Conservation (phyloP, 2,797 vertebrate genomes). For the Oryzias sinensis region DNA sequence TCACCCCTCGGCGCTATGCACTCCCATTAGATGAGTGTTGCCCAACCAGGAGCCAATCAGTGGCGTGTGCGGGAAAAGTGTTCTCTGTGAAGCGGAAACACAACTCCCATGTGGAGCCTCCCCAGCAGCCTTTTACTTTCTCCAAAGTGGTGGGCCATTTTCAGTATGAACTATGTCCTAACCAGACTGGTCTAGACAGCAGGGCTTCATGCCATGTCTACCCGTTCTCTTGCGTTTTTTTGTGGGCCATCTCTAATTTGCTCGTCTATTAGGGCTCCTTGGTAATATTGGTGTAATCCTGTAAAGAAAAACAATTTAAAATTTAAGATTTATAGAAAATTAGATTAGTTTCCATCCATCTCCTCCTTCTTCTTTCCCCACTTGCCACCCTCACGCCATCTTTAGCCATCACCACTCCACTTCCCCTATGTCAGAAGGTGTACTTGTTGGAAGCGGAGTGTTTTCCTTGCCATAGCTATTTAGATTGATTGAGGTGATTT, state of each 20-base stretch:
- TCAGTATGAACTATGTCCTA: slow-evolving; percentile 44
- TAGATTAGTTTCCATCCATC: slow-evolving; percentile 51
- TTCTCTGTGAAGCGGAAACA: slow-evolving; percentile 36
- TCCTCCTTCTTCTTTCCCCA: slow-evolving; percentile 24
- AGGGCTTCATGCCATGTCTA: slow-evolving; percentile 41
- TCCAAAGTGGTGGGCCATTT: slow-evolving; percentile 26
- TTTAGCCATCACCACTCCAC: slow-evolving; percentile 67
- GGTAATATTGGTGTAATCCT: slow-evolving; percentile 72
- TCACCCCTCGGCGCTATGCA: slow-evolving; percentile 67
- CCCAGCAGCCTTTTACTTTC: slow-evolving; percentile 27
- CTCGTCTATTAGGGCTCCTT: slow-evolving; percentile 56
- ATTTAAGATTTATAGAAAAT: slow-evolving; percentile 64
- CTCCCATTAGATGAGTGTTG: slow-evolving; percentile 65
- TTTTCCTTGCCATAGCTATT: slow-evolving; percentile 63
- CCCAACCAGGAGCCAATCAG: slow-evolving; percentile 49
- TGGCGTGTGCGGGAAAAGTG: slow-evolving; percentile 53
- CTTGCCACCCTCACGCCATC: slow-evolving; percentile 65
- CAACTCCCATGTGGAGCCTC: slow-evolving; percentile 30
- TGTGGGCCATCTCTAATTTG: slow-evolving; percentile 50
- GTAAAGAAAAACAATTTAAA: slow-evolving; percentile 58
- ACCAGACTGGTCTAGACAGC: slow-evolving; percentile 51
- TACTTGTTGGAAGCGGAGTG: slow-evolving; percentile 74
- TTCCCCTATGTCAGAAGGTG: slow-evolving; percentile 66
- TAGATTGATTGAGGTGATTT: slow-evolving; percentile 65
- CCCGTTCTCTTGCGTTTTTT: slow-evolving; percentile 44